These are phyloP conservation scores for Oncopeltus fasciatus DNA, from an alignment of 1,140 invertebrate genomes.

Conservation along the genomic window DNA sequence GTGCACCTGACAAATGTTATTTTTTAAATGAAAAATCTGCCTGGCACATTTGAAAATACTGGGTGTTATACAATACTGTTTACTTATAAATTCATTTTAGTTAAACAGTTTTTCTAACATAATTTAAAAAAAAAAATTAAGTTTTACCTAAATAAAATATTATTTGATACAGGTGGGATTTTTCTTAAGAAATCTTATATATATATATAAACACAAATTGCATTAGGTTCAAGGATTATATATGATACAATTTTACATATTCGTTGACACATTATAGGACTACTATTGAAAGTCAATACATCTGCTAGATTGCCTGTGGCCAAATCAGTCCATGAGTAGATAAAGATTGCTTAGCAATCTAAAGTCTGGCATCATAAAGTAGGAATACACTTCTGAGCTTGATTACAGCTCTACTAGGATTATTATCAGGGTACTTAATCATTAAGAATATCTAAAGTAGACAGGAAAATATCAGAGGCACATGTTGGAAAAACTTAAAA, in stretches of 20 bases:
- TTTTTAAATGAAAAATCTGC: not conserved
- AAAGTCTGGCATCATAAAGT: too few relatives aligned
- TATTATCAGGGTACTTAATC: too few relatives aligned
- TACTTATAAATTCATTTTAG: not conserved
- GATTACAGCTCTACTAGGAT: too few relatives aligned
- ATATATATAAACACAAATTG: not conserved
- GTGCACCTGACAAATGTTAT: not conserved
- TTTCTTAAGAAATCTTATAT: not conserved
- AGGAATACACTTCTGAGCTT: too few relatives aligned
- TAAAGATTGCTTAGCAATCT: not conserved
- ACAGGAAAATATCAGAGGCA: too few relatives aligned
- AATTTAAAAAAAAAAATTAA: not conserved
- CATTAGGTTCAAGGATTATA: not conserved
- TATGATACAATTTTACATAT: not conserved
- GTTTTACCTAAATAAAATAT: not conserved
- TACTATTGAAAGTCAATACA: not conserved
- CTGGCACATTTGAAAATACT: slow-evolving; percentile 6
- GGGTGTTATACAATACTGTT: not conserved
- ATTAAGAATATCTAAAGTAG: too few relatives aligned
- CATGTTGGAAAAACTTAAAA: too few relatives aligned
- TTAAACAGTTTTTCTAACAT: not conserved
- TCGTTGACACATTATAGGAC: not conserved
- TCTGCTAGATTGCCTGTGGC: not conserved
- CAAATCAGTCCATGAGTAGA: not conserved
- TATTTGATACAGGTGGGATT: slow-evolving; percentile 5